These are phyloP conservation scores for Drosophila ananassae DNA, from an alignment of 1,140 invertebrate genomes.

Conservation along the genomic window DNA sequence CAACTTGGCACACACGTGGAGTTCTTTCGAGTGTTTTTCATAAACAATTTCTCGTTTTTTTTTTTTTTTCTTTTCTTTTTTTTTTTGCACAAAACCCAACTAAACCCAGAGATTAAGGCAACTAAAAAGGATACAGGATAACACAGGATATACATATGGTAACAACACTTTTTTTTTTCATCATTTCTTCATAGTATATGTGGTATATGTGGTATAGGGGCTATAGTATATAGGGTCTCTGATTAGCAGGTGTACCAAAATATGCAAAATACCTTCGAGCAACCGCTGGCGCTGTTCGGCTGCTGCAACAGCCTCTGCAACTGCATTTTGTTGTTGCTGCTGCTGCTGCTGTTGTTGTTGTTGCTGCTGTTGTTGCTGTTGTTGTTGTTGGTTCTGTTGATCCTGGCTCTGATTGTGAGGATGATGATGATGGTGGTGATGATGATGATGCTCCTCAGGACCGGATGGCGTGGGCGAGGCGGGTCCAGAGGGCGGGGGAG, in stretches of 20 bases:
- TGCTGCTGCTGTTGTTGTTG: conserved; percentile 58
- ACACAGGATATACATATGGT: background rate
- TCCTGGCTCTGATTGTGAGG: conserved; percentile 56
- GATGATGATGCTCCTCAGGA: conserved; percentile 59
- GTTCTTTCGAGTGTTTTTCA: conserved; percentile 73
- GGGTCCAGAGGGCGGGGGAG: conserved; percentile 59
- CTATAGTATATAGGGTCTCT: conserved; percentile 48
- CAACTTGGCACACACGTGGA: conserved; percentile 45
- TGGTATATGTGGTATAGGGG: conserved; percentile 39
- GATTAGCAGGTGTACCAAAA: conserved; percentile 52
- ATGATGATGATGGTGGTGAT: conserved; percentile 41
- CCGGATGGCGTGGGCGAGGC: conserved; percentile 77
- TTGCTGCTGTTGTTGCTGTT: conserved; percentile 46
- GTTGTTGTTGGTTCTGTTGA: conserved; percentile 38
- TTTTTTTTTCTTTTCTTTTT: conserved; percentile 22
- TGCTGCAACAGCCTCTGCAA: conserved; percentile 71
- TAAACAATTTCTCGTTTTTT: conserved; percentile 35
- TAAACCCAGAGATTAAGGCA: too few species aligned
- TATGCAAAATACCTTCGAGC: conserved; percentile 82
- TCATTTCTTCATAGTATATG: conserved; percentile 35
- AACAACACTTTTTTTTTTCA: conserved; percentile 38
- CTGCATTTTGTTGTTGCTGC: conserved; percentile 55
- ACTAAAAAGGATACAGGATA: conserved; percentile 9
- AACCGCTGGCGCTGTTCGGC: conserved; percentile 81
- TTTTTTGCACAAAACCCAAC: conserved; percentile 57